Conservation (phyloP, 2,888 invertebrate genomes). For the Incurvaria masculella region DNA sequence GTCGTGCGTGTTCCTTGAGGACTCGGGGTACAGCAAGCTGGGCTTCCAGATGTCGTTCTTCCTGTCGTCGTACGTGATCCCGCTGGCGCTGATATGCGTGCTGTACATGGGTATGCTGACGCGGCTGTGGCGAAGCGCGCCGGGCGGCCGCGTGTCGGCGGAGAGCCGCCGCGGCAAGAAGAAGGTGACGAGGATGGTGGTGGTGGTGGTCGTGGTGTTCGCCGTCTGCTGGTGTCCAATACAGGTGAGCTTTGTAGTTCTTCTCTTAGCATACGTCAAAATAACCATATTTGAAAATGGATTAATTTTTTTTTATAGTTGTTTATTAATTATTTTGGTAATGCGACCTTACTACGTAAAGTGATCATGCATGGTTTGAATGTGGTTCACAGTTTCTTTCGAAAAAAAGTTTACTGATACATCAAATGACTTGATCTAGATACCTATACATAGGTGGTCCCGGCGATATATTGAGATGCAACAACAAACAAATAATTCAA, state of each 20-base stretch:
- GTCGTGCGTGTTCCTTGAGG: conserved; percentile 65
- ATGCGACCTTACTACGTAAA: neutral
- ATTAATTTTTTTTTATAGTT: conserved; percentile 1
- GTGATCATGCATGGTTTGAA: neutral
- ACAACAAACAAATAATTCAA: no score
- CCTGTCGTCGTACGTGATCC: conserved; percentile 83
- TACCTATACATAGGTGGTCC: no score
- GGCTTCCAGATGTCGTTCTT: conserved; percentile 79
- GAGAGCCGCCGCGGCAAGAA: conserved; percentile 82
- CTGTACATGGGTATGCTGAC: conserved; percentile 89
- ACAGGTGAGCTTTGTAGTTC: conserved; percentile 67
- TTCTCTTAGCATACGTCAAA: no score
- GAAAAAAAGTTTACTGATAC: no score
- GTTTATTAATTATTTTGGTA: neutral
- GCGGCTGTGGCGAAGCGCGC: conserved; percentile 80
- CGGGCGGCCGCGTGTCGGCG: conserved; percentile 76
- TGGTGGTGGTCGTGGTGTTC: conserved; percentile 88
- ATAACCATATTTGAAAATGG: no score
- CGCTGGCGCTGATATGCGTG: conserved; percentile 80
- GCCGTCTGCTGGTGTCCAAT: conserved; percentile 94
- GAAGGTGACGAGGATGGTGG: conserved; percentile 88
- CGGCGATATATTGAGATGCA: no score
- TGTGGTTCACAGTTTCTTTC: neutral
- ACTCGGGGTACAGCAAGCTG: conserved; percentile 58
- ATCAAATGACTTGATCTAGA: no score